Conservation (phyloP, 2,797 vertebrate species). For the Manis crassicaudata region DNA sequence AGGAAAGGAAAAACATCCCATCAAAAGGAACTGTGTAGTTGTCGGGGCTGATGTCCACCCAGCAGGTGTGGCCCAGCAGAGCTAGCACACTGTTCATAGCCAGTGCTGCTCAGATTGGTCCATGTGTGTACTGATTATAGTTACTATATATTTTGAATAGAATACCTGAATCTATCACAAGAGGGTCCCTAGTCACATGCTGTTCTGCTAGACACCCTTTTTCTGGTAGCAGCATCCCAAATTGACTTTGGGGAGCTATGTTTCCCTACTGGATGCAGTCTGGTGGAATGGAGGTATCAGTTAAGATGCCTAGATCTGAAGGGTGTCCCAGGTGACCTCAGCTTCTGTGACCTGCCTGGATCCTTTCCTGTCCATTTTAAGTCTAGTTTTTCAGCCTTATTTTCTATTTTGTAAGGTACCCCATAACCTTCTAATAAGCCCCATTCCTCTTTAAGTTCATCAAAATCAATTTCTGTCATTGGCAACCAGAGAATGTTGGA, state of each 20-base stretch:
- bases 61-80: rapidly evolving
- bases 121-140: rapidly evolving
- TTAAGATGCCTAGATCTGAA: too few species aligned
- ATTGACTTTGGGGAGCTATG: too few species aligned
- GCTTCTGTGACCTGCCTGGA: rapidly evolving
- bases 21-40: rapidly evolving
- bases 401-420: neutral
- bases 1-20: neutral
- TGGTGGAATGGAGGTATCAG: neutral
- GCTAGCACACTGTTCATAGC: rapidly evolving
- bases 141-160: rapidly evolving
- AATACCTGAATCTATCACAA: neutral
- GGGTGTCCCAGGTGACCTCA: neutral
- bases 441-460: neutral
- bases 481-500: neutral
- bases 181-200: neutral
- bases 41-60: rapidly evolving
- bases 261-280: too few species aligned
- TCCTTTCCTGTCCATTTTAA: neutral
- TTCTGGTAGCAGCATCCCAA: too few species aligned
- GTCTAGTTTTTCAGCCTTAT: neutral
- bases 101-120: rapidly evolving
- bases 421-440: neutral
- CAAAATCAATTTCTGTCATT: neutral
- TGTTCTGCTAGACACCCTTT: too few species aligned